A percentile compares a stretch with the other conserved stretches of the same genome.
Conservation (phyloP, 2,113 vertebrate species). For the Pseudorasbora parva region DNA sequence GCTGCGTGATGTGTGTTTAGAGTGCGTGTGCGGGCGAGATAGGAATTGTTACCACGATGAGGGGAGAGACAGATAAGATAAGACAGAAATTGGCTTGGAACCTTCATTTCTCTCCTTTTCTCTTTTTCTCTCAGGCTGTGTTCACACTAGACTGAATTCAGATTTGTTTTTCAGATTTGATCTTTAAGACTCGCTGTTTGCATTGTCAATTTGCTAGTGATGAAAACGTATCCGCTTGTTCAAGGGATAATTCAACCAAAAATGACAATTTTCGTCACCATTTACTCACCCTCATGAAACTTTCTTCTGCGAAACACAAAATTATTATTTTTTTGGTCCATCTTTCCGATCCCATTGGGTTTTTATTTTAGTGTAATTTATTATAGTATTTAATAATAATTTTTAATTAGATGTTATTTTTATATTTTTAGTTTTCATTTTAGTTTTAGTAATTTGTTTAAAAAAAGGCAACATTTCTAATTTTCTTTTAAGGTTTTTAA, state of each 20-base stretch:
- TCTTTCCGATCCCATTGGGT: neutral
- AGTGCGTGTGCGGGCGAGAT: conserved; percentile 33
- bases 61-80: conserved; percentile 25
- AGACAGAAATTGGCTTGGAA: neutral
- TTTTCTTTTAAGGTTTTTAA: no score
- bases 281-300: neutral
- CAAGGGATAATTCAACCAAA: neutral
- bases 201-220: neutral
- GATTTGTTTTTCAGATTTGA: neutral
- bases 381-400: neutral
- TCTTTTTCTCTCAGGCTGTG: conserved; percentile 1
- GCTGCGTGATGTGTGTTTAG: conserved; percentile 18
- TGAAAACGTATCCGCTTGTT: neutral
- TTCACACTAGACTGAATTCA: conserved; percentile 2
- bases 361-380: neutral
- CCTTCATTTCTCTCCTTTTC: conserved; percentile 11
- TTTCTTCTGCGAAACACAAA: neutral
- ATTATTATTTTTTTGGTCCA: neutral
- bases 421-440: neutral
- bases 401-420: neutral
- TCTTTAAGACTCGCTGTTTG: neutral
- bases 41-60: conserved; percentile 8
- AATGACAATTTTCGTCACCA: neutral
- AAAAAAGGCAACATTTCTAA: no score
- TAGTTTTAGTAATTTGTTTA: neutral